Base-by-base conservation (phyloP, 2,113 vertebrate species). In the Rhinoderma darwinii region DNA sequence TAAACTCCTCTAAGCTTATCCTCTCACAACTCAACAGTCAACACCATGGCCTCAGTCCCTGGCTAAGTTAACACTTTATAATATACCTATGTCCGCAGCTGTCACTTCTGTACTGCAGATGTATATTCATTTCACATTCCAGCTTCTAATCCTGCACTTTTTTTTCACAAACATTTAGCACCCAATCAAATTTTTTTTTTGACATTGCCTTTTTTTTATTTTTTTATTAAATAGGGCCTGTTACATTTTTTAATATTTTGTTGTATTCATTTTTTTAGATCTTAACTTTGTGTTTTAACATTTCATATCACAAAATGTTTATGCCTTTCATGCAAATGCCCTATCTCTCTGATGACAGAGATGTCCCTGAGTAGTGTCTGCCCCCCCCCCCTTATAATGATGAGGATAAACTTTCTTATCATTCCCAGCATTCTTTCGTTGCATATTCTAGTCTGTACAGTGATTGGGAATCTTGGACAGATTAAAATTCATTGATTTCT, bases 11-110 rank as follows among this genome's bases (percentile, higher is more conserved):
- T 82, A 50, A 39, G 51, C 68, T 70, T 73, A 59, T 86, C 39
- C 79, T 87, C 73, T 79, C 30, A 50, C 68, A 61, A 59, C 70
- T 63, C 79, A 87, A 41, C 77, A 73, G 85, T 87, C 85, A 82
- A 73, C 50, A 82, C 39, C 66, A 82, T 8, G 6, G 25, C 78
- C 44, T 75, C 27, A 47, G 59, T 73, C 51, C 47, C 54, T 43
- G 41, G n/a, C 77, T 37, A 61, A 44, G 84, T 85, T 82, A 82
- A 82, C 56, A 61, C 83, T 75, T 47, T 78, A 68, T 78, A 76
- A 85, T 76, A 66, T 66, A 63, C 10, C 43, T 37, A 22, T 50
- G 35, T 63, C 74, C 22, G 20, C 43, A 72, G 30, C 35, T 84
- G 68, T 72, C 82, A 84, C 47, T 35, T 74, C 68, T 74, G 3